Evolutionary conservation across 2,113 vertebrate species (phyloP), one percentile per base, ranked within the genome.

Genomic region (Thomomys bottae): DNA sequence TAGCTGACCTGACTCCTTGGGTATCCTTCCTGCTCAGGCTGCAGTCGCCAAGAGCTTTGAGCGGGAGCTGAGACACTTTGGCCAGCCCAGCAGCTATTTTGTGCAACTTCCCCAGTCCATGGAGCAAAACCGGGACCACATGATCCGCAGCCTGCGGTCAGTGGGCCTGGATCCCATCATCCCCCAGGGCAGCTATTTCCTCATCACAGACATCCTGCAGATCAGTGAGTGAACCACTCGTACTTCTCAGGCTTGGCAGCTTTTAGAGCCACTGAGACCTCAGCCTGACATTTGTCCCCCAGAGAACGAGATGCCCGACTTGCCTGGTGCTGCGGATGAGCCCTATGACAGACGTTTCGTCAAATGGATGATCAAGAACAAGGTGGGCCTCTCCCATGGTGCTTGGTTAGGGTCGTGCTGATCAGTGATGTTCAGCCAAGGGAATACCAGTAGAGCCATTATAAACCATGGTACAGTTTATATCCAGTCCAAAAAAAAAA

Each of bases 341-440:
- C 96, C 98, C 26, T 98, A 97, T 0, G 99, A 99, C 97, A 98
- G 97, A 64, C 97, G 97, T 96, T 99, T 99, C 94, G 96, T 97
- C 10, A 99, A 99, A 96, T 99, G 99, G 99, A 98, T 99, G 92
- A 97, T 98, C 45, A 99, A 98, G 96, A 98, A 98, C 91, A 95
- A 95, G 95, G 95, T 96, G 75, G 34, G 67, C 92, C 1, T 63
- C 64, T 45, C 68, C 28, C 2, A 0, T 49, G 15, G 21, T 36
- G 3, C 0, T 61, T 5, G 45, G 3, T 8, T 42, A 0, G 18
- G 32, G 49, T 49, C 42, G 30, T 21, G 70, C 24, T 59, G 79
- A 36, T 26, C 42, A 42, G 1, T 15, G 5, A 71, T 21, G 45
- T 54, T 54, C 32, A 12, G n/a, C 32, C 45, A 30, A 20, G 15